Evolutionary conservation across 2,888 invertebrate genomes (phyloP).

Genomic region (Synanthedon tipuliformis): DNA sequence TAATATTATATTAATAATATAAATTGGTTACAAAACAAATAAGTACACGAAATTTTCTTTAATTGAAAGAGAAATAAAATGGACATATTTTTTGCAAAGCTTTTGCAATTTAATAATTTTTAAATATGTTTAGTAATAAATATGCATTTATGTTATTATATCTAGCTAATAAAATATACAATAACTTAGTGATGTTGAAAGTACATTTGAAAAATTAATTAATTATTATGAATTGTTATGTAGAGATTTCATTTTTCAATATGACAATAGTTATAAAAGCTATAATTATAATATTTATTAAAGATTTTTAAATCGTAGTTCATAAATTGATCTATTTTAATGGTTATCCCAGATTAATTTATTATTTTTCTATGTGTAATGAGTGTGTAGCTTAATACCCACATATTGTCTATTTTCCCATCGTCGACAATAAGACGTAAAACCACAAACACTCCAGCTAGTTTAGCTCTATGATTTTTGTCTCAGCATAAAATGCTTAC

Average conservation of each 20-base stretch:
- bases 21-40: too few relatives aligned
- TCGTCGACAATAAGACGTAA: too few relatives aligned
- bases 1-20: too few relatives aligned
- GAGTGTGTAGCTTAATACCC: constrained; percentile 14
- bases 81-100: background rate
- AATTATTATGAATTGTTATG: constrained; percentile 1
- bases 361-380: constrained; percentile 20
- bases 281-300: constrained; percentile 15
- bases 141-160: background rate
- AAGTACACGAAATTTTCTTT: too few relatives aligned
- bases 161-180: constrained; percentile 14
- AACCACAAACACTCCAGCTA: too few relatives aligned
- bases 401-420: constrained; percentile 3
- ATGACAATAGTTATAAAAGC: constrained; percentile 32
- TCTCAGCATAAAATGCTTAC: too few relatives aligned
- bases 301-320: constrained; percentile 7
- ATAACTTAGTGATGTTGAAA: constrained; percentile 20
- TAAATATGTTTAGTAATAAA: background rate
- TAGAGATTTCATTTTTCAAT: constrained; percentile 13
- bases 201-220: constrained; percentile 17
- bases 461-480: too few relatives aligned
- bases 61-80: background rate
- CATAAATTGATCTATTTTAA: constrained; percentile 7
- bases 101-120: background rate
- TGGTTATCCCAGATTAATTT: constrained; percentile 10